Base-by-base conservation (phyloP, 2,113 vertebrate genomes). In the Alouatta palliata region DNA sequence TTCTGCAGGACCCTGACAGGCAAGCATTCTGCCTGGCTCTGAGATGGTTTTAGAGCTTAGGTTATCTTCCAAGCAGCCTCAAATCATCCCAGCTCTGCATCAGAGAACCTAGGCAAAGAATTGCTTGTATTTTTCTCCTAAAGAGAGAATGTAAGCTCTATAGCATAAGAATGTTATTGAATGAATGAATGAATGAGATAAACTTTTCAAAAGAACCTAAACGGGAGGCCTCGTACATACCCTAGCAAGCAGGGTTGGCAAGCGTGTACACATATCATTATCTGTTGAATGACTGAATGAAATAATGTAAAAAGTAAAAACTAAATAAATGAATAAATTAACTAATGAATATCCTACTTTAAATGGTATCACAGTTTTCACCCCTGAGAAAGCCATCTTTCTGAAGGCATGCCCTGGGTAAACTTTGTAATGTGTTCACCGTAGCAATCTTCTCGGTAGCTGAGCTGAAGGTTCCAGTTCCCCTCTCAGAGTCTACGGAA, bases 291-390 rank as follows among this genome's bases (percentile, higher is more conserved):
- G 49, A 58, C 56, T 83, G 35, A 84, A 76, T 64, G 32, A 76
- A 91, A 88, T 91, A 32, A 80, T 52, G 25, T 21, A 91, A 94
- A 58, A 85, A 81, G 81, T 61, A 61, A 64, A 83, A 9, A 66
- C 54, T 25, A 56, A 68, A 10, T 27, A 5, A 61, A 49, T 87
- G 30, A 27, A 47, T 84, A 84, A 93, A 96, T 56, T 11, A 70
- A 66, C 13, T 8, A 64, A 89, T 58, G 73, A 76, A 77, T 88
- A 70, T 12, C 30, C 14, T 77, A 68, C 30, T 70, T 86, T 43
- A 68, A 47, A 92, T 52, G 40, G 8, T 20, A 80, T 30, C 45
- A 70, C 71, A 40, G 54, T 45, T 84, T 93, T 64, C 89, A 25
- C 16, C 17, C 35, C 56, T 43, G 40, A 61, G 23, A 85, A 32